These are phyloP conservation scores for Lutraria lutraria DNA, from an alignment of 2,888 invertebrate species.

Conservation along the genomic window DNA sequence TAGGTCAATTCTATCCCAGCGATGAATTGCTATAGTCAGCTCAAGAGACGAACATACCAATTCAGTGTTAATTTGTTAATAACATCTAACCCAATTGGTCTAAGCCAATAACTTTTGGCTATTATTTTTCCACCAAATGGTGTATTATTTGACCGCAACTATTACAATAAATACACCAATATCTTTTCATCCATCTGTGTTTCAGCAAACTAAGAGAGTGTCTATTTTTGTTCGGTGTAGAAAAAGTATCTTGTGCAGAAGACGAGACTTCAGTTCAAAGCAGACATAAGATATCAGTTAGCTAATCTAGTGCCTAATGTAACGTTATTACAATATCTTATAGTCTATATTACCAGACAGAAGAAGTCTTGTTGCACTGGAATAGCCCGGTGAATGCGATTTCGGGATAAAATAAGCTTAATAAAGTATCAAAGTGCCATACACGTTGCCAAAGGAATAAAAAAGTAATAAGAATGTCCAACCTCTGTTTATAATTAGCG, in stretches of 20 bases:
- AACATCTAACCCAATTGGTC: no score
- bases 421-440: background rate
- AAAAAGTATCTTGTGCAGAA: background rate
- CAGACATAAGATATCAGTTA: background rate
- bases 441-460: background rate
- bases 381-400: background rate
- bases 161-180: no score
- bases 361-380: background rate
- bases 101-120: no score
- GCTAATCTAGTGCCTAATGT: background rate
- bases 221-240: no score
- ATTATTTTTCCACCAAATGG: no score
- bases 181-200: background rate
- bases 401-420: background rate
- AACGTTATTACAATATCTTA: background rate
- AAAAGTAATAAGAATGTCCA: no score
- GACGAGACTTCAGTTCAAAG: background rate
- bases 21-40: no score
- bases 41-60: no score
- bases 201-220: background rate
- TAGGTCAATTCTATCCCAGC: no score
- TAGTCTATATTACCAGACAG: background rate
- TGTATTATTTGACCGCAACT: no score
- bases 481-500: no score
- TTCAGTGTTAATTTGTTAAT: no score